Conservation (phyloP, 2,888 invertebrate genomes). For the Mechanitis mazaeus region DNA sequence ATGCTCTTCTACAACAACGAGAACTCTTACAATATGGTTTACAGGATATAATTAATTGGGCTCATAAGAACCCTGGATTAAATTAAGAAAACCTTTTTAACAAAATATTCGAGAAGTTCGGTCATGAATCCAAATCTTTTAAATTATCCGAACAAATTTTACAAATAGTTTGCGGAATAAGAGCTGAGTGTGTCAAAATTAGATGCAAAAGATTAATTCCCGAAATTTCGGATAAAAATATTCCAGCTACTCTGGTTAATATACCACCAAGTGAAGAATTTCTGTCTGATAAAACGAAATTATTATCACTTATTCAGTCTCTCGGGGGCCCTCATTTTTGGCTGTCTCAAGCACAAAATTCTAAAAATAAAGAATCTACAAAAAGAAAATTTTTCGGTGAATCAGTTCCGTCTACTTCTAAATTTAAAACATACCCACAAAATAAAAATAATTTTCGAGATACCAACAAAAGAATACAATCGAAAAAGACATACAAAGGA, state of each 20-base stretch:
- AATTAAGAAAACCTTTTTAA: too few relatives aligned
- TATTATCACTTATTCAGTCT: neutral
- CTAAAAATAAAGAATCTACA: neutral
- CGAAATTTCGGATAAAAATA: slow-evolving; percentile 5
- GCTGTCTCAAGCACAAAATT: neutral
- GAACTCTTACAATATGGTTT: neutral
- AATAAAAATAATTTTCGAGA: slow-evolving; percentile 2
- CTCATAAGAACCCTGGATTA: neutral
- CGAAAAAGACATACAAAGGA: neutral
- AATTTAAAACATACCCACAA: neutral
- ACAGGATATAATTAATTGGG: neutral
- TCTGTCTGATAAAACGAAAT: slow-evolving; percentile 9
- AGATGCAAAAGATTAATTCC: neutral
- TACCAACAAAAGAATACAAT: slow-evolving; percentile 4
- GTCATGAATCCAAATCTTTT: neutral
- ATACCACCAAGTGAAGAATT: slow-evolving; percentile 16
- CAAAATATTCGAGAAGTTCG: neutral
- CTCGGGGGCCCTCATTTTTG: neutral
- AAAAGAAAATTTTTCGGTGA: neutral
- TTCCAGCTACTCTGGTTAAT: slow-evolving; percentile 7
- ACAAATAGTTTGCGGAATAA: slow-evolving; percentile 16
- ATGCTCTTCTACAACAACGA: neutral
- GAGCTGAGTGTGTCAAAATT: slow-evolving; percentile 13
- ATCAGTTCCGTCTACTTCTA: too few relatives aligned
- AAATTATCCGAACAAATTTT: slow-evolving; percentile 9